Evolutionary conservation across 2,888 invertebrate species (phyloP), one percentile per base, ranked within the genome.

Genomic region (Dasypolia templi): DNA sequence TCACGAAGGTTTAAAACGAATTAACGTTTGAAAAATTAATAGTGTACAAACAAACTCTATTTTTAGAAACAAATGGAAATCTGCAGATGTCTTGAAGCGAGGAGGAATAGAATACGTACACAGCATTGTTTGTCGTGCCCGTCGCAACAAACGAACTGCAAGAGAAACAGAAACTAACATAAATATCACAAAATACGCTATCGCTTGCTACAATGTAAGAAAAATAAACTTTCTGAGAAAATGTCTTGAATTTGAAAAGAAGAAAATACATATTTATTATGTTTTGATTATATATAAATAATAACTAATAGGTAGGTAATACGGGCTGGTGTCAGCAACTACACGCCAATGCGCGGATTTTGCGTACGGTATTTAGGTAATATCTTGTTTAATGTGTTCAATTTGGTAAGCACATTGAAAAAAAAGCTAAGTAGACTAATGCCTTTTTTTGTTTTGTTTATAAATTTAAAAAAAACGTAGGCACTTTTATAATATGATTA

Each of bases 1-100:
- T 19, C 12, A 35, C 26, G 32, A 51, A 39, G 3, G n/a, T 11
- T 35, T 6, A 0, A 29, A 42, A 49, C 29, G 39, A 63, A 44
- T 32, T n/a, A 19, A 6, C 17, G 14, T 55, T 65, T 3, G 22
- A 14, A 26, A 44, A 39, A 64, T 55, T 58, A 46, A 67, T 26
- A 68, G 63, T 11, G 17, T 26, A 22, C n/a, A n/a, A 22, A 49
- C 44, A 55, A 68, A 44, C 39, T 2, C 39, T 76, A 55, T 82
- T 81, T 82, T 46, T 53, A 12, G 42, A 78, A 74, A 51, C 53
- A 58, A 79, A 81, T 73, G 55, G 55, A 72, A 85, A 82, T 68
- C 61, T 69, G 59, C 44, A 58, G 68, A 64, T 35, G n/a, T 53
- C 29, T 72, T 63, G n/a, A 72, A 76, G 64, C 39, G 29, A 2